Base-by-base conservation (phyloP, 2,797 vertebrate genomes). In the Borostomias antarcticus region DNA sequence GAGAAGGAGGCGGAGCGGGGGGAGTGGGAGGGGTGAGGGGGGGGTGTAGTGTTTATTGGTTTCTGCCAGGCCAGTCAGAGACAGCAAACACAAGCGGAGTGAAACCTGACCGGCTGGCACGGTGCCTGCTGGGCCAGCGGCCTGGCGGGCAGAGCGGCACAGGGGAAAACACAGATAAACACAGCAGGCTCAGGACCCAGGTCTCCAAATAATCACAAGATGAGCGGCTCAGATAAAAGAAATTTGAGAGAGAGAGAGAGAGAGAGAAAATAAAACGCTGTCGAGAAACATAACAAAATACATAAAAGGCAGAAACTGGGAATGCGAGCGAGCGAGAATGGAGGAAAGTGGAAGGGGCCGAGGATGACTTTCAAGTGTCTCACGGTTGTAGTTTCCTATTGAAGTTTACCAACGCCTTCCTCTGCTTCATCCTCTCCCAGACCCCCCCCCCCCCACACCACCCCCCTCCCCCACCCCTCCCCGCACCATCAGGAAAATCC, bases 31-130 rank as follows among this genome's bases (percentile, higher is more conserved):
- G 80, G 74, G 76, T 32, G 54, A 72, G 66, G 72, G 78, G 69
- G 82, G 83, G 85, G 79, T 77, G 82, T 73, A 69, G 76, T 88
- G 86, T 89, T 92, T 92, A 89, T 90, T 90, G 85, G 83, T 89
- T 87, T 88, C 82, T 90, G 89, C 86, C 86, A 89, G 81, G 77
- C 75, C 73, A 74, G 71, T 81, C 80, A 66, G 78, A 76, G 85
- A 85, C 52, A 82, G 82, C 79, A 87, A 88, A 91, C 85, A 88
- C 80, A 84, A 86, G 82, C 74, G 66, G 84, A 85, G 74, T 86
- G 89, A 88, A 90, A 89, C 87, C 80, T 62, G 85, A 89, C 82
- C 84, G 57, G 85, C 79, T 85, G 85, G 85, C 85, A 83, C 67
- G 8, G 53, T 52, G 86, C 81, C 83, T 79, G 84, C 76, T 70